These are phyloP conservation scores for Epinephelus coioides DNA, from an alignment of 2,797 vertebrate genomes.

Conservation along the genomic window DNA sequence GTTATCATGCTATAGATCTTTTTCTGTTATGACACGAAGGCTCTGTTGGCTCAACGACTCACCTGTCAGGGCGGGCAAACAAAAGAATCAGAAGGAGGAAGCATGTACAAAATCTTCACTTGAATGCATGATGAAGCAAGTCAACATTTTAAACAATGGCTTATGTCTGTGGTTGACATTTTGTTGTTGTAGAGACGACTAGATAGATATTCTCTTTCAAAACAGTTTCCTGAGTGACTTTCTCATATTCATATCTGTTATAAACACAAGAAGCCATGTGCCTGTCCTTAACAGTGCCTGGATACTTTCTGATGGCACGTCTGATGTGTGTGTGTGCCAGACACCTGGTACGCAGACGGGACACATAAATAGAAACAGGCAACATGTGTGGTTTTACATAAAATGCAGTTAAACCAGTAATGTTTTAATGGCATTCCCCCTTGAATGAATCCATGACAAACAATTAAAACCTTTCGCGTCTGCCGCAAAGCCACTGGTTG, in stretches of 20 bases:
- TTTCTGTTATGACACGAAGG: slow-evolving; percentile 58
- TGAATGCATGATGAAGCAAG: slow-evolving; percentile 12
- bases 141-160: slow-evolving; percentile 18
- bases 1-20: slow-evolving; percentile 18
- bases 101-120: slow-evolving; percentile 5
- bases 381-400: slow-evolving; percentile 41
- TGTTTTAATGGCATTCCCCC: slow-evolving; percentile 45
- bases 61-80: slow-evolving; percentile 50
- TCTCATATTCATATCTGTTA: neutral
- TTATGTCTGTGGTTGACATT: neutral
- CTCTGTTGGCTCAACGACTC: slow-evolving; percentile 66
- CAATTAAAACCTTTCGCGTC: slow-evolving; percentile 52
- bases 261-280: slow-evolving; percentile 2
- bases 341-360: slow-evolving; percentile 55
- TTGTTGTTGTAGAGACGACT: slow-evolving; percentile 16
- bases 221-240: neutral
- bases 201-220: slow-evolving; percentile 12
- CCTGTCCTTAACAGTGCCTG: neutral
- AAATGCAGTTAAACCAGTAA: slow-evolving; percentile 43
- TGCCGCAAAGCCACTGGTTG: slow-evolving; percentile 45
- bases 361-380: slow-evolving; percentile 42
- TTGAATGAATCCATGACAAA: slow-evolving; percentile 37
- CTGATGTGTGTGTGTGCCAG: slow-evolving; percentile 8
- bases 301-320: slow-evolving; percentile 1
- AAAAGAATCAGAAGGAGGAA: slow-evolving; percentile 46